These are phyloP conservation scores for Chiloscyllium punctatum DNA, from an alignment of 2,797 vertebrate species.

Conservation along the genomic window DNA sequence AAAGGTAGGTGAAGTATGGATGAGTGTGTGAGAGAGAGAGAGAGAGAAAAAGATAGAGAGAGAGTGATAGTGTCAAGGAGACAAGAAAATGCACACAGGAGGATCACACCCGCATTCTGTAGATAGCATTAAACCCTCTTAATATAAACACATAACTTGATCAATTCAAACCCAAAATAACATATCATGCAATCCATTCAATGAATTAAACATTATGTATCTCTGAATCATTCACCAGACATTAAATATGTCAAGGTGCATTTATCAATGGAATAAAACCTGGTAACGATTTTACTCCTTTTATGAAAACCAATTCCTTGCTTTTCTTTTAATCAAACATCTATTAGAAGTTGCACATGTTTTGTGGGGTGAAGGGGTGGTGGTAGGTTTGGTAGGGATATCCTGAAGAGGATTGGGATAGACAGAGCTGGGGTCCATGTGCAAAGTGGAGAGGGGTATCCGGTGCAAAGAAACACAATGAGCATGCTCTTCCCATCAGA, in stretches of 20 bases:
- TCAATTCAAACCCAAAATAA: neutral
- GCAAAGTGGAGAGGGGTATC: neutral
- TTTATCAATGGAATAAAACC: neutral
- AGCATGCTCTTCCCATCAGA: neutral
- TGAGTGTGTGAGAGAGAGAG: neutral
- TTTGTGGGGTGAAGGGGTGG: too few species aligned
- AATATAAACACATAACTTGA: neutral
- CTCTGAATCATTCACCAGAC: neutral
- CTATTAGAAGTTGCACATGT: neutral
- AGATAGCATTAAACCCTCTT: neutral
- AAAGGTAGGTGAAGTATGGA: slow-evolving; percentile 7
- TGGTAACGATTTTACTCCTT: neutral
- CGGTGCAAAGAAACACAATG: neutral
- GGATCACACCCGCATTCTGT: neutral
- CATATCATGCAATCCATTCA: neutral
- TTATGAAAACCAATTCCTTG: neutral
- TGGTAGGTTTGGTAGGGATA: neutral
- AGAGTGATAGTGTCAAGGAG: neutral
- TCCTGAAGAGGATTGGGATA: neutral
- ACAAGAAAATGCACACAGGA: neutral
- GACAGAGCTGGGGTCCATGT: neutral
- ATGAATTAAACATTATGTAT: neutral
- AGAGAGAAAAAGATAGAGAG: neutral
- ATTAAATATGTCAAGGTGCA: neutral
- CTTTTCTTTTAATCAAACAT: neutral